Base-by-base conservation (phyloP, 2,113 vertebrate genomes). In the Ifrita kowaldi region DNA sequence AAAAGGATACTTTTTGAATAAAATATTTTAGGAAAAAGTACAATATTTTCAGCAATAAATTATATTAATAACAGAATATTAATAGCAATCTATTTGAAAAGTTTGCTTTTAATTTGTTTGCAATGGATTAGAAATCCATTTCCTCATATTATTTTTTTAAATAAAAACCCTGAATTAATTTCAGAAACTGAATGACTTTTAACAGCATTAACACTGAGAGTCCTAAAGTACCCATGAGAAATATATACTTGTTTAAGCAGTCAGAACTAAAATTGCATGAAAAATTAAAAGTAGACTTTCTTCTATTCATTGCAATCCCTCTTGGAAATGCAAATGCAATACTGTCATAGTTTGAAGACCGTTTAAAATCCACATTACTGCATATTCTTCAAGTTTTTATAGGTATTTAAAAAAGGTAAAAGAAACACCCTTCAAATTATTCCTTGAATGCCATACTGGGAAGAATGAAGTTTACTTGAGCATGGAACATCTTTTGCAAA, bases 401-500 rank as follows among this genome's bases (percentile, higher is more conserved):
- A 39, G 42, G n/a, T 90, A 74, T 49, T 35, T 14, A 17, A 79
- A 78, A 50, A 87, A 14, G 7, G 20, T 84, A 90, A 39, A 93
- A 97, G 18, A 64, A 96, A 46, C 59, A 75, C 26, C 67, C 44
- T 92, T 90, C 80, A 96, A 90, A 90, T 94, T 49, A 87, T 95
- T 85, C 37, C 75, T 97, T 93, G 83, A 96, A 97, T 84, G 70
- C 16, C 81, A 59, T 83, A 32, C 35, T 78, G 78, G 46, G 37
- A 97, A 93, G 82, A 92, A 79, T 68, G 60, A 74, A 26, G 28
- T 84, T 79, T 91, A 78, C 62, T 87, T 95, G 56, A 56, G 49
- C 19, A 46, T 88, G 62, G 82, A 75, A 94, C 13, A 46, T 62
- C 46, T 97, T 97, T 97, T 95, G 76, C 49, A 96, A 96, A 95